Conservation (phyloP, 2,888 invertebrate species). For the Parnassius orleans region DNA sequence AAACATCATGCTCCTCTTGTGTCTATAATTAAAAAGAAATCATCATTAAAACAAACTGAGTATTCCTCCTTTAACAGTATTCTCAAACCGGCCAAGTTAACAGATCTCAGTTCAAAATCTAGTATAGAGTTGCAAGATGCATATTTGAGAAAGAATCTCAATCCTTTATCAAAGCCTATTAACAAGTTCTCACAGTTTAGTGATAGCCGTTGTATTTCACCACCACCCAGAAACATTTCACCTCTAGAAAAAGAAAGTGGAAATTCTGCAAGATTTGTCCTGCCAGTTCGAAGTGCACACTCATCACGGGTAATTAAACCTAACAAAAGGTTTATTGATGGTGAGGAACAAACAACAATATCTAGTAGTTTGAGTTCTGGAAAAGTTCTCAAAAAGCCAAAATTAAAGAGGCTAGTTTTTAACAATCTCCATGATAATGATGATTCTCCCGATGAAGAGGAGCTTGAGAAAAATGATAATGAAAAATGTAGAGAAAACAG, state of each 20-base stretch:
- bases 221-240: constrained; percentile 67
- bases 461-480: constrained; percentile 53
- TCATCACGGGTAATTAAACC: constrained; percentile 94
- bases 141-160: constrained; percentile 69
- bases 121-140: constrained; percentile 75
- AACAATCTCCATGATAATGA: constrained; percentile 65
- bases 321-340: constrained; percentile 90
- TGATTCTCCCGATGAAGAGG: constrained; percentile 56
- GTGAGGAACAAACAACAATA: constrained; percentile 73
- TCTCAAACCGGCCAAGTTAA: constrained; percentile 82
- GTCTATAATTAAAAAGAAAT: constrained; percentile 84
- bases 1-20: constrained; percentile 82
- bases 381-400: constrained; percentile 76
- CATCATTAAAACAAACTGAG: constrained; percentile 77
- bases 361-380: constrained; percentile 50
- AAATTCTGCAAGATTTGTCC: constrained; percentile 82
- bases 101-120: constrained; percentile 82
- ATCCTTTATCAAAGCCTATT: constrained; percentile 71
- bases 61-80: constrained; percentile 81
- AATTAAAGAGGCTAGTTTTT: constrained; percentile 71
- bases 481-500: constrained; percentile 61
- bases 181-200: constrained; percentile 73
- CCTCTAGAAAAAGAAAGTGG: constrained; percentile 62
- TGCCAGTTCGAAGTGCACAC: constrained; percentile 90
- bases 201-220: constrained; percentile 71